phyloP scores from a whole-genome alignment of 2,797 vertebrate genomes.

The Gymnoscopelus braueri region DNA sequence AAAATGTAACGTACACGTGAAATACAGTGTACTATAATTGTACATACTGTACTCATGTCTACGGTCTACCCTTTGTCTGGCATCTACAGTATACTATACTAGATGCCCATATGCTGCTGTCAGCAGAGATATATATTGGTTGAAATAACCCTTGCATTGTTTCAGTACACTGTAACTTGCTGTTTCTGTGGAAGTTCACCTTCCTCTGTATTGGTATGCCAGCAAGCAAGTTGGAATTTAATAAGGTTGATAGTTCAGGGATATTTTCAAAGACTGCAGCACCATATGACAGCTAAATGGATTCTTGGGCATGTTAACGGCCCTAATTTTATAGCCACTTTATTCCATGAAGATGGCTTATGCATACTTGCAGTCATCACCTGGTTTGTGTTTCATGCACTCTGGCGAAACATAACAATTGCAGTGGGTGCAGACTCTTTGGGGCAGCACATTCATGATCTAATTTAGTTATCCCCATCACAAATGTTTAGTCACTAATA shows the following conservation, averaged over 20 bases:
- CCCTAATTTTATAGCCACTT: slow-evolving; percentile 5
- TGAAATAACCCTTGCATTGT: not conserved
- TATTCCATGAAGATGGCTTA: slow-evolving; percentile 9
- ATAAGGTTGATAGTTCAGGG: slow-evolving; percentile 8
- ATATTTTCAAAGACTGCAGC: not conserved
- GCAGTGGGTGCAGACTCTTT: too few relatives aligned
- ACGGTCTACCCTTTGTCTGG: too few relatives aligned
- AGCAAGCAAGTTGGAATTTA: slow-evolving; percentile 12
- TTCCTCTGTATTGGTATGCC: slow-evolving; percentile 11
- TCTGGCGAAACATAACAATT: not conserved
- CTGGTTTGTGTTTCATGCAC: not conserved
- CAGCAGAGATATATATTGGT: not conserved
- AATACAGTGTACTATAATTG: too few relatives aligned
- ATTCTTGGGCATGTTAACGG: not conserved
- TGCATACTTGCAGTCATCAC: too few relatives aligned
- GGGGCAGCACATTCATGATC: slow-evolving; percentile 5
- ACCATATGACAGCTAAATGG: not conserved
- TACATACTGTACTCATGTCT: too few relatives aligned
- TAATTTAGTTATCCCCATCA: slow-evolving; percentile 16
- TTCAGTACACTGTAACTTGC: not conserved
- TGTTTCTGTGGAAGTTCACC: not conserved
- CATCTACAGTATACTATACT: too few relatives aligned
- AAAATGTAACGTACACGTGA: too few relatives aligned
- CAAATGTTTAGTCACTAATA: slow-evolving; percentile 38
- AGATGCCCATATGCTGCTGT: not conserved